Conservation (phyloP, 2,797 vertebrate genomes). For the Sebastes flavidus region DNA sequence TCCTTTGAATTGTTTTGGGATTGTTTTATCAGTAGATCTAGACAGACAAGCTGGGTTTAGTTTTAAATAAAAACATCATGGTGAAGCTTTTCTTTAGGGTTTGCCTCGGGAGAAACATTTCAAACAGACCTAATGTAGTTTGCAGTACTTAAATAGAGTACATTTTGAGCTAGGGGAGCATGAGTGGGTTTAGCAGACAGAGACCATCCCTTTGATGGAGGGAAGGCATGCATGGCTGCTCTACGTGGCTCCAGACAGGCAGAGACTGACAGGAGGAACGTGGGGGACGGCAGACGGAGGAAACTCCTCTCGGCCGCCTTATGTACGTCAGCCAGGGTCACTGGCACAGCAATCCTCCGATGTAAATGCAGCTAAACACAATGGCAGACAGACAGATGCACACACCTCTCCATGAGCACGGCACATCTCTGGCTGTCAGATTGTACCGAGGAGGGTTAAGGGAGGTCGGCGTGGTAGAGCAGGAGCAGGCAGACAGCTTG, state of each 20-base stretch:
- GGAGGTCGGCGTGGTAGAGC: constrained; percentile 59
- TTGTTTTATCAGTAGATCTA: neutral
- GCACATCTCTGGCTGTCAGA: constrained; percentile 68
- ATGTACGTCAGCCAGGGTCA: constrained; percentile 65
- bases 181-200: constrained; percentile 23
- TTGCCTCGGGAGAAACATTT: constrained; percentile 16
- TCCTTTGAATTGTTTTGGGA: neutral
- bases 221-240: constrained; percentile 57
- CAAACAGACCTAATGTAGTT: constrained; percentile 29
- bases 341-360: constrained; percentile 31
- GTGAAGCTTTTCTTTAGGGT: constrained; percentile 1
- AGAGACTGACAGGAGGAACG: constrained; percentile 48
- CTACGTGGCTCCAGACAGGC: constrained; percentile 36
- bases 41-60: neutral
- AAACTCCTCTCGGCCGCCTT: constrained; percentile 48
- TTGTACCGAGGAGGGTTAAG: constrained; percentile 55
- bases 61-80: constrained; percentile 3
- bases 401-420: constrained; percentile 53
- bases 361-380: constrained; percentile 57
- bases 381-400: constrained; percentile 54
- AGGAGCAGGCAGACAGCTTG: constrained; percentile 60
- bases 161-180: constrained; percentile 36
- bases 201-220: constrained; percentile 35
- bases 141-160: constrained; percentile 43
- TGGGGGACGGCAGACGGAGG: constrained; percentile 37